Conservation (phyloP, 2,888 invertebrate genomes). For the Argyresthia goedartella region DNA sequence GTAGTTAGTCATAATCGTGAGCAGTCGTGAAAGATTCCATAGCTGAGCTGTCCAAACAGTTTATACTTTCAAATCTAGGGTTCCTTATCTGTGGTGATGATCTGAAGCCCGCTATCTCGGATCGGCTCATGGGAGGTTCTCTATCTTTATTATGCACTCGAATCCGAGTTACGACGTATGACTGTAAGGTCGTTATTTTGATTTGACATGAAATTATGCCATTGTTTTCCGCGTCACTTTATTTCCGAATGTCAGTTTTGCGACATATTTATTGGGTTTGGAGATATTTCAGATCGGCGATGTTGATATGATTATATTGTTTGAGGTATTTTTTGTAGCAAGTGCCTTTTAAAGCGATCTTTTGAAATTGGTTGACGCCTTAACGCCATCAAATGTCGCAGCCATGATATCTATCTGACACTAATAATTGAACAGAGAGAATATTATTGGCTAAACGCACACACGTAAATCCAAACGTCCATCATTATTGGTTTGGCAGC, state of each 20-base stretch:
- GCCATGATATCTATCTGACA: no score
- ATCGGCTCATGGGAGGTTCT: slow-evolving; percentile 55
- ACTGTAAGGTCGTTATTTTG: slow-evolving; percentile 30
- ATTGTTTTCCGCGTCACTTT: slow-evolving; percentile 47
- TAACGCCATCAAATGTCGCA: no score
- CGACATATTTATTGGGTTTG: slow-evolving; percentile 60
- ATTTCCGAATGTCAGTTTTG: slow-evolving; percentile 34
- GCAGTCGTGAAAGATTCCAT: slow-evolving; percentile 64
- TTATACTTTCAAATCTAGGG: slow-evolving; percentile 68
- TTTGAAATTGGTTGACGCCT: no score
- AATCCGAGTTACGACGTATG: neutral
- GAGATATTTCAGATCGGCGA: slow-evolving; percentile 33
- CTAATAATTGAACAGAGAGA: no score
- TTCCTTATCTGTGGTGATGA: slow-evolving; percentile 62
- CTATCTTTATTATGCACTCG: slow-evolving; percentile 56
- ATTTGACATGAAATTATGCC: slow-evolving; percentile 55
- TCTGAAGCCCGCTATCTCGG: slow-evolving; percentile 57
- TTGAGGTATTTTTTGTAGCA: slow-evolving; percentile 8
- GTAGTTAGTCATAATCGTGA: slow-evolving; percentile 54
- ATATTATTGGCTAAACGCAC: no score
- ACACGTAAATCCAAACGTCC: no score
- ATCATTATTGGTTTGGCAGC: no score
- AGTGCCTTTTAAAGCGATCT: no score
- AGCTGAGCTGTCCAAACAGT: slow-evolving; percentile 67
- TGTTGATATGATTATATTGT: slow-evolving; percentile 48